Evolutionary conservation across 2,888 invertebrate genomes (phyloP).

Genomic region (Elaeidobius kamerunicus): DNA sequence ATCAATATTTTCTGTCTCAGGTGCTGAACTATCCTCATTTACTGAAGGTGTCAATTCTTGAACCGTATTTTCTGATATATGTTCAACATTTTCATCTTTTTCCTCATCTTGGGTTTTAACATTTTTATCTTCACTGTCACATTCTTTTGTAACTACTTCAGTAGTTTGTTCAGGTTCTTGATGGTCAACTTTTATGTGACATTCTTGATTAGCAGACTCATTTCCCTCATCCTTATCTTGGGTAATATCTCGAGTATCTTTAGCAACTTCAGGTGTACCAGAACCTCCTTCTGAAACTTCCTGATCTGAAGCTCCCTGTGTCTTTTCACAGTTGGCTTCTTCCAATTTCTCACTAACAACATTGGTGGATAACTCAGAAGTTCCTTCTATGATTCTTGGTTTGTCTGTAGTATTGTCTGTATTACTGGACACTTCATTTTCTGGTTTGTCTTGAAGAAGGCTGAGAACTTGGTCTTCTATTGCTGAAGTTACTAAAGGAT

Average conservation of each 20-base stretch:
- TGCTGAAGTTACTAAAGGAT: background rate
- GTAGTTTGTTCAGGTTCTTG: background rate
- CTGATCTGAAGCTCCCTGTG: background rate
- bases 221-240: background rate
- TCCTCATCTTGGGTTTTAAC: background rate
- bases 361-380: no score
- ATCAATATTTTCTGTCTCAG: no score
- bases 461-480: slow-evolving; percentile 2
- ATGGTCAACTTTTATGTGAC: background rate
- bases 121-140: background rate
- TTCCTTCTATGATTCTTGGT: no score
- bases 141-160: background rate
- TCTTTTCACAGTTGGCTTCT: background rate
- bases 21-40: no score
- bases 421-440: slow-evolving; percentile 20
- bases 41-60: no score
- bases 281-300: background rate
- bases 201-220: no score
- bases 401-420: slow-evolving; percentile 5
- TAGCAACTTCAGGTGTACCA: background rate
- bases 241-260: no score
- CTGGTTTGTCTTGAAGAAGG: slow-evolving; percentile 3
- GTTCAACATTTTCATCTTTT: background rate
- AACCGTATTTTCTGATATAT: background rate
- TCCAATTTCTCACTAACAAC: background rate